Evolutionary conservation across 2,797 vertebrate species (phyloP), one percentile per base, ranked within the genome.

Genomic region (Mormyrus hasselquistii): DNA sequence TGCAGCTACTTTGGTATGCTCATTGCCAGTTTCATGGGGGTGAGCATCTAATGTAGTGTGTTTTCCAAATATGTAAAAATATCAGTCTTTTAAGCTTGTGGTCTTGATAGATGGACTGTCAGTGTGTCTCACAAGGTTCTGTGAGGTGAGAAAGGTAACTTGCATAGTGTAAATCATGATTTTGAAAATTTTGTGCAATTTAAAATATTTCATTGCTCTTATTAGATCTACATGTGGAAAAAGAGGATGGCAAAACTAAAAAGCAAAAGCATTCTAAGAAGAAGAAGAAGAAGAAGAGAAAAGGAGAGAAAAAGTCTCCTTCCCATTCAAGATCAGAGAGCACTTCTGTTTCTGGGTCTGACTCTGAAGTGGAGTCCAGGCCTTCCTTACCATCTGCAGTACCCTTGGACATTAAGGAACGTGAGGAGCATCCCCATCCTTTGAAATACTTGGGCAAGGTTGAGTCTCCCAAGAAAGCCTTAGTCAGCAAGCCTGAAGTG

Each of bases 251-350:
- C 90, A 99, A 98, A 94, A 96, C 96, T 49, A 99, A 97, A 94
- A 99, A 98, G 91, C 96, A 98, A 93, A 99, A 98, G 95, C 97
- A 98, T 91, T 95, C 92, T 3, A 99, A 98, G 92, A 99, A 99
- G 95, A 99, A 98, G 90, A 96, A 96, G 93, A 98, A 98, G 92
- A 97, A 97, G 94, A 98, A 97, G 94, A 99, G 97, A 96, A 98
- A 98, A 95, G 88, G 44, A 0, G 98, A 98, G 93, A 95, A 97
- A 95, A 96, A 95, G 94, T 97, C 95, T 73, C 96, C 93, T 69
- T 96, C 95, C 91, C 96, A 88, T 79, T 95, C 96, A 2, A 96
- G 94, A 29, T 94, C 96, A 59, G 95, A 94, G n/a, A 96, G 95
- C 91, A 95, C 95, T 90, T 94, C 96, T 38, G 94, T 94, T 89